phyloP scores from a whole-genome alignment of 2,888 invertebrate species.

The Globia sparganii region DNA sequence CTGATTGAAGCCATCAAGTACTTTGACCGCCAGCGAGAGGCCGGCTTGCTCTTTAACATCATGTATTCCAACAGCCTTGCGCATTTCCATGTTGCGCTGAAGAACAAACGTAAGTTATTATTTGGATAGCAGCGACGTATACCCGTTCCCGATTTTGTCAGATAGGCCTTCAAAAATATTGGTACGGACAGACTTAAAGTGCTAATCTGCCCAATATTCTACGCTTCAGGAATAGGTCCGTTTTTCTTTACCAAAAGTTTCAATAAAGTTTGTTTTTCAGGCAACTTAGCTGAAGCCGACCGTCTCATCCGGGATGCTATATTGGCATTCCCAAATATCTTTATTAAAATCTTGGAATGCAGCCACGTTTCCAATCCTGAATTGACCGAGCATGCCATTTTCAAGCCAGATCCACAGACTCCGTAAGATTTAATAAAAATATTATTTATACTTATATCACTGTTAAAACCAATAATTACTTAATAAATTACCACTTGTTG shows the following conservation, averaged over 20 bases:
- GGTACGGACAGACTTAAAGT: background rate
- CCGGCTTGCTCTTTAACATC: conserved; percentile 76
- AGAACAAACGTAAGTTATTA: conserved; percentile 69
- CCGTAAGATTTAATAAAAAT: conserved; percentile 40
- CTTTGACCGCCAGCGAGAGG: conserved; percentile 71
- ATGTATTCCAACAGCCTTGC: conserved; percentile 80
- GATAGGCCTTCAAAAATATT: background rate
- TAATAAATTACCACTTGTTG: background rate
- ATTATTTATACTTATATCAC: background rate
- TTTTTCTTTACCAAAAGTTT: background rate
- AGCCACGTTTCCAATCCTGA: conserved; percentile 32
- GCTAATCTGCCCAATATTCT: background rate
- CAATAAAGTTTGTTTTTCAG: conserved; percentile 48
- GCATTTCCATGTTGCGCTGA: conserved; percentile 74
- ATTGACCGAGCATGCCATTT: conserved; percentile 38
- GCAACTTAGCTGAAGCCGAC: conserved; percentile 61
- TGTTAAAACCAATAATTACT: background rate
- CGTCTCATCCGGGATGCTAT: conserved; percentile 70
- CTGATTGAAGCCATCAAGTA: conserved; percentile 80
- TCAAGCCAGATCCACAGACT: conserved; percentile 20
- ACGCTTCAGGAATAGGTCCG: background rate
- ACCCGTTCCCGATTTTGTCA: background rate
- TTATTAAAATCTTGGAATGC: conserved; percentile 66
- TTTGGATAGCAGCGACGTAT: background rate
- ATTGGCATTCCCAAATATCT: conserved; percentile 70